Conservation (phyloP, 2,888 invertebrate genomes). For the Autographa gamma region DNA sequence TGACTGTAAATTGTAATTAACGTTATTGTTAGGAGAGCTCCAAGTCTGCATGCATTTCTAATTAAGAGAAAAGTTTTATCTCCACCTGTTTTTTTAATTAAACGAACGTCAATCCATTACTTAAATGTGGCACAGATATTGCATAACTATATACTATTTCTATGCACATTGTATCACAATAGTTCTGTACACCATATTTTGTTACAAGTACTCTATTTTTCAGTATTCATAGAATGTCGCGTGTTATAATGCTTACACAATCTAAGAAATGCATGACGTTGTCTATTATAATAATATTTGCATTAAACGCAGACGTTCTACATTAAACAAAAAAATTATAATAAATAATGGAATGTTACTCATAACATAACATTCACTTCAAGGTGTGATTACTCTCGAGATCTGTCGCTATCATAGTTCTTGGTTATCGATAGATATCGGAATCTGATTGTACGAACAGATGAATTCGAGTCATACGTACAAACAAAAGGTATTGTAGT, state of each 20-base stretch:
- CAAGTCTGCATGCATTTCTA: slow-evolving; percentile 15
- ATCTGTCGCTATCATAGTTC: slow-evolving; percentile 29
- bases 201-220: slow-evolving; percentile 38
- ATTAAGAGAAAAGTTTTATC: slow-evolving; percentile 35
- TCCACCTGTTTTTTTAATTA: slow-evolving; percentile 25
- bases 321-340: neutral
- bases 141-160: slow-evolving; percentile 11
- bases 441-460: slow-evolving; percentile 15
- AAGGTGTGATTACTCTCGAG: slow-evolving; percentile 20
- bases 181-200: slow-evolving; percentile 20
- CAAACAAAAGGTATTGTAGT: neutral
- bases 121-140: slow-evolving; percentile 13
- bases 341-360: neutral
- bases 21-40: slow-evolving; percentile 32
- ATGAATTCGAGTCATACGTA: slow-evolving; percentile 16
- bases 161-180: slow-evolving; percentile 14
- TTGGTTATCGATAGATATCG: slow-evolving; percentile 31
- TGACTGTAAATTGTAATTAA: slow-evolving; percentile 49
- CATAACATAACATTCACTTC: slow-evolving; percentile 2
- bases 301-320: slow-evolving; percentile 6
- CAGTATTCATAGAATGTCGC: slow-evolving; percentile 22
- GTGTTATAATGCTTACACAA: slow-evolving; percentile 25
- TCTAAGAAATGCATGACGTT: slow-evolving; percentile 25
- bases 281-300: slow-evolving; percentile 38
- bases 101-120: slow-evolving; percentile 19